Evolutionary conservation across 23 tunicate species (phyloP), one percentile per base, ranked within the genome.

Genomic region (Trididemnum clinides): DNA sequence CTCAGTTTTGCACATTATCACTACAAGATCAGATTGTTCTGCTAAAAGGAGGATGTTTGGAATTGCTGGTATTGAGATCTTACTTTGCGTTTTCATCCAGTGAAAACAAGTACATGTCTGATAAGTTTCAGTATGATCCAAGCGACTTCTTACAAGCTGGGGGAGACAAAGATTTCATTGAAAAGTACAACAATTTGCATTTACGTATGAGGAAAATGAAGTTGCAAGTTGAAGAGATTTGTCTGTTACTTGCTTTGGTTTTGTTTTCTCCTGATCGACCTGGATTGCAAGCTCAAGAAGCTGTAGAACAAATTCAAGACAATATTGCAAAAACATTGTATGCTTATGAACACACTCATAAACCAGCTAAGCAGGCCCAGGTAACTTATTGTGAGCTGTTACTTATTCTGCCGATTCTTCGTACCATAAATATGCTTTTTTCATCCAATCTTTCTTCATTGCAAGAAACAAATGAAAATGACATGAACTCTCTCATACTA

Each of bases 231-330:
- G 99, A 95, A 78, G 99, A 95, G 62, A 90, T 95, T 35, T 95
- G 95, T 64, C 89, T 96, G 50, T 81, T 96, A 29, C 39, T 91
- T 33, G 96, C 98, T 12, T 75, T 96, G 33, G 93, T 91, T 34
- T 82, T 96, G 0, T 96, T 96, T 72, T 96, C 99, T 19, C 96
- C 99, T 1, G 99, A 96, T 74, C 82, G 99, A 25, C 93, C 88
- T 15, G 99, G 94, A 20, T 31, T 96, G 23, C 88, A 90, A 78
- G 93, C 88, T n/a, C 80, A 66, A 39, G 84, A 30, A 28, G 89
- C 70, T 10, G 96, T 96, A 36, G 99, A 96, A 81, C 28, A 87
- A 72, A 85, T 88, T 80, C 99, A 96, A 74, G 83, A 88, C 34
- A 58, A 39, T 12, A 51, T 91, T 33, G 92, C 99, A 20, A 85